Evolutionary conservation across 2,888 invertebrate genomes (phyloP).

Genomic region (Eurois occulta): DNA sequence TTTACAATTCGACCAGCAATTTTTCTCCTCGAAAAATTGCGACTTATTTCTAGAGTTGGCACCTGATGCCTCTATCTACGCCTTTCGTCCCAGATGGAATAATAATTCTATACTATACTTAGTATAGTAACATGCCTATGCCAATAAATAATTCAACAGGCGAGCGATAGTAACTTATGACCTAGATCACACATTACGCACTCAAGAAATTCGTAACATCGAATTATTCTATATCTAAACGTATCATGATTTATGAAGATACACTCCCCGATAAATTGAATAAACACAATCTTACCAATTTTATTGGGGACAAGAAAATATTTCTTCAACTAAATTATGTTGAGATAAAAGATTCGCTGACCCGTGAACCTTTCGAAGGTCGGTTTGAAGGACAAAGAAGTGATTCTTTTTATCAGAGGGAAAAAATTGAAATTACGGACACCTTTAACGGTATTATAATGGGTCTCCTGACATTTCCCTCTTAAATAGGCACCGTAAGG

Average conservation of each 20-base stretch:
- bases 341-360: constrained; percentile 70
- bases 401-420: constrained; percentile 65
- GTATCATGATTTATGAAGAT: constrained; percentile 39
- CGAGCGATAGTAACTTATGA: constrained; percentile 35
- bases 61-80: constrained; percentile 25
- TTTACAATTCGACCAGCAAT: not conserved
- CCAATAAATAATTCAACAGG: constrained; percentile 61
- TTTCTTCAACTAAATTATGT: constrained; percentile 70
- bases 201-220: constrained; percentile 51
- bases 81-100: constrained; percentile 17
- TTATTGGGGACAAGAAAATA: constrained; percentile 61
- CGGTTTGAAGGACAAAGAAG: constrained; percentile 68
- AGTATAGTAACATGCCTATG: constrained; percentile 5
- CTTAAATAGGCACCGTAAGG: constrained; percentile 63
- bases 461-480: constrained; percentile 67
- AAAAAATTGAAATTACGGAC: constrained; percentile 70
- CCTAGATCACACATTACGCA: constrained; percentile 45
- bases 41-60: not conserved
- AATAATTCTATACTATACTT: constrained; percentile 14
- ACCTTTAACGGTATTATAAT: constrained; percentile 66
- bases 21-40: constrained; percentile 19
- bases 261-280: constrained; percentile 59
- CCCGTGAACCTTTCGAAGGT: constrained; percentile 71
- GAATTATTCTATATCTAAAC: constrained; percentile 35
- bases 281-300: constrained; percentile 67